Base-by-base conservation (phyloP, 53 echinoderm and acorn worm genomes). In the Paracentrotus lividus region DNA sequence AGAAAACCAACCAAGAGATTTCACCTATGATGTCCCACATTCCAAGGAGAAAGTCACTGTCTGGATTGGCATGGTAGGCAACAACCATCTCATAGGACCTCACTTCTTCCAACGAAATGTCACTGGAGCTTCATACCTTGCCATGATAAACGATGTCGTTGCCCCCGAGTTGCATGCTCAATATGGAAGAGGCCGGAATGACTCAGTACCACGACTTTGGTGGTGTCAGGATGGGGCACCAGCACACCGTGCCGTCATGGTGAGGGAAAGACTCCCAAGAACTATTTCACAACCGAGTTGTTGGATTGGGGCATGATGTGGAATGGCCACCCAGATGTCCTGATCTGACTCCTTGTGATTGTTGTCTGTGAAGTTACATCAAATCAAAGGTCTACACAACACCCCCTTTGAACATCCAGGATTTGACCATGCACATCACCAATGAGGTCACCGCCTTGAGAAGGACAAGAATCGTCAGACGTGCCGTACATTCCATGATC, bases 281-380 rank as follows among this genome's bases (percentile, higher is more conserved):
- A 31, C 94, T 93, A 7, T 96, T 96, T 49, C 53, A 84, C 4
- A 85, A 84, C 42, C 8, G 88, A 3, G 94, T 96, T 2, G 65
- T 94, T 66, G 45, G 88, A 15, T 18, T 96, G 44, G 26, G 88
- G 14, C 84, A 92, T 45, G 2, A 36, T 15, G 40, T 47, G 36
- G 96, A 94, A 85, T 96, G 55, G 32, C 90, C 94, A 15, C 91
- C 64, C 29, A 75, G 34, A 47, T 59, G 32, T 40, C 72, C 67
- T 13, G 56, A 86, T 33, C 27, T 86, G 3, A 86, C 23, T 10
- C 86, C 88, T 49, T 59, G 32, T 20, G 42, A 88, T n/a, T 88
- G 61, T 23, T 88, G 40, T 65, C 43, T 88, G 14, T 64, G 88
- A 65, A 65, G 88, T 27, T 64, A 21, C 26, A 24, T 88, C 58